A percentile compares a stretch with the other conserved stretches of the same genome.
Evolutionary conservation across 2,113 vertebrate genomes (phyloP).

Genomic region (Oostethus manadensis): DNA sequence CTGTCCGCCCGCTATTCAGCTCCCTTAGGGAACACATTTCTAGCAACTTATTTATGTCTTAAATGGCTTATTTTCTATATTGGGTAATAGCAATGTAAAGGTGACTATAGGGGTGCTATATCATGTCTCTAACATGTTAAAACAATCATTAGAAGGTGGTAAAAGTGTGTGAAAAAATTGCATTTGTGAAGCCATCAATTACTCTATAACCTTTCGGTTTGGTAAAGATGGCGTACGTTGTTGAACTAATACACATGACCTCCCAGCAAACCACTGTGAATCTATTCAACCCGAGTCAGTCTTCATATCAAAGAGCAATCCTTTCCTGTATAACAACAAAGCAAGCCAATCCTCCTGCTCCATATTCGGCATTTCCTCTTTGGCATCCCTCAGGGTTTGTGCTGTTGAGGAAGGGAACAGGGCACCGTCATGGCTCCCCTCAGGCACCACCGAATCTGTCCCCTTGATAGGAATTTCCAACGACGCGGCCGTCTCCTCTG

Average conservation of each 20-base stretch:
- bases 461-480: conserved; percentile 3
- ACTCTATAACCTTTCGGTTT: too few relatives aligned
- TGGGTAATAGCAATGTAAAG: too few relatives aligned
- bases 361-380: conserved; percentile 14
- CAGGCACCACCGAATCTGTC: conserved; percentile 3
- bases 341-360: conserved; percentile 43
- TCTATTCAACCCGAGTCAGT: conserved; percentile 16
- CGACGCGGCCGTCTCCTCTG: background rate
- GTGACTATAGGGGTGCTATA: too few relatives aligned
- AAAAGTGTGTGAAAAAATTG: too few relatives aligned
- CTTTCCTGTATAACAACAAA: conserved; percentile 57
- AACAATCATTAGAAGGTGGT: too few relatives aligned
- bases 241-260: background rate
- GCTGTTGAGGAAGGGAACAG: conserved; percentile 17
- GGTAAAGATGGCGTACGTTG: too few relatives aligned
- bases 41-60: too few relatives aligned
- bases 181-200: too few relatives aligned
- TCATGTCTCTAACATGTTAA: too few relatives aligned
- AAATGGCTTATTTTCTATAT: too few relatives aligned
- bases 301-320: conserved; percentile 62
- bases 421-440: conserved; percentile 10
- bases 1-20: too few relatives aligned
- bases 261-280: background rate
- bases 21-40: too few relatives aligned
- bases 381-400: conserved; percentile 15